Base-by-base conservation (phyloP, 2,113 vertebrate species). In the Anolis carolinensis region DNA sequence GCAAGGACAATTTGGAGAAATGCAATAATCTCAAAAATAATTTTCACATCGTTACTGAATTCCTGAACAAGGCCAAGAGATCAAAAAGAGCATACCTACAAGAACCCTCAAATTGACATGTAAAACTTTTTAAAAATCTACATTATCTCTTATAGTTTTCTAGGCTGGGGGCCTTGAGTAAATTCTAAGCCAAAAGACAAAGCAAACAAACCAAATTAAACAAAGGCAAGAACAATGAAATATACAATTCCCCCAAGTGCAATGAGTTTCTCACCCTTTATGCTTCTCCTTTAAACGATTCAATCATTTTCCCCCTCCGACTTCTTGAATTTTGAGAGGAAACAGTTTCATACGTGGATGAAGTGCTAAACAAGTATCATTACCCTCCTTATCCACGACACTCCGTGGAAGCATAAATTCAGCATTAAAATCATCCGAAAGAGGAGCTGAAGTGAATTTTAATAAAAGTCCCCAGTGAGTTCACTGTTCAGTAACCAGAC, bases 381-480 rank as follows among this genome's bases (percentile, higher is more conserved):
- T 81, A 65, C 81, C 1, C 21, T 18, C 65, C 30, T 68, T 68
- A 68, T 68, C 27, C 30, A 68, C 10, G 65, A 68, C 30, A 27
- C 65, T 68, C 65, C 68, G 1, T 9, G 25, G 90, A 92, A 93
- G 85, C 89, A 95, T 93, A 92, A 92, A 95, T 93, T 89, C 91
- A 88, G 76, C 93, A 92, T 94, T 93, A 93, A 79, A 86, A 86
- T 94, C 82, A 79, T 86, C 67, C 84, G 92, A 84, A 94, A 93
- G 92, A 93, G 83, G 34, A 82, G 79, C 89, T 91, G 94, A 92
- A 90, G 36, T 81, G 88, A 82, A 86, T 95, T 93, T 95, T 94
- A 93, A 95, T 95, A 89, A 93, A 92, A 65, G 88, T 94, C 90
- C 91, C 92, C 32, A 79, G 72, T 90, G 90, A 89, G 74, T 95